These are phyloP conservation scores for Propithecus deckenii DNA, from an alignment of 2,797 vertebrate genomes.

Conservation along the genomic window DNA sequence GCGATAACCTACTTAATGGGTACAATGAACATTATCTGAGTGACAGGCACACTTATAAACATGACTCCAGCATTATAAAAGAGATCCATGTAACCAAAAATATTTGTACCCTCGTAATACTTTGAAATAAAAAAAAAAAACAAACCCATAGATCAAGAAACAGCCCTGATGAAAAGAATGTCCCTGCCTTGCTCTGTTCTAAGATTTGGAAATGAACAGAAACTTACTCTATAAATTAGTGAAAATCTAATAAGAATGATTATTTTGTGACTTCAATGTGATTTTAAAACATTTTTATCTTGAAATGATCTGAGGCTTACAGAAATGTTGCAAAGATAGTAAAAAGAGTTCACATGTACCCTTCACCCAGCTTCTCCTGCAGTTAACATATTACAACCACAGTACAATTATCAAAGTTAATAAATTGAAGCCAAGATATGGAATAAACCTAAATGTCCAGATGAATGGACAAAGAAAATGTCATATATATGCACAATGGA, in stretches of 20 bases:
- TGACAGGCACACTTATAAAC: no score
- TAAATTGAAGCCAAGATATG: neutral
- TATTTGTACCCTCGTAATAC: no score
- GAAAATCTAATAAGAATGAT: neutral
- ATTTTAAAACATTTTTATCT: neutral
- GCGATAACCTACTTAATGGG: no score
- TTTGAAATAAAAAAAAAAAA: neutral
- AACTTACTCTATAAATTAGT: neutral
- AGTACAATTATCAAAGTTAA: neutral
- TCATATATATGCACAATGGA: neutral
- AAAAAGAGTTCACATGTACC: neutral
- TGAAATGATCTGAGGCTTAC: neutral
- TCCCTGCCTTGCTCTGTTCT: neutral
- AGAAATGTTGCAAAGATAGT: neutral
- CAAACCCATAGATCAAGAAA: neutral
- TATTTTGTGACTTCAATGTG: neutral
- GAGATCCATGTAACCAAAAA: no score
- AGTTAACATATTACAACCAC: neutral
- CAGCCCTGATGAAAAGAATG: neutral
- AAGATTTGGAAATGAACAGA: neutral
- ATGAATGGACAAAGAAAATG: neutral
- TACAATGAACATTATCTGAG: no score
- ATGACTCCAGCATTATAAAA: no score
- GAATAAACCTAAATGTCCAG: neutral
- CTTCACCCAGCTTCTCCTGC: neutral